Base-by-base conservation (phyloP, 2,888 invertebrate genomes). In the Zhuqinia jingwanae region DNA sequence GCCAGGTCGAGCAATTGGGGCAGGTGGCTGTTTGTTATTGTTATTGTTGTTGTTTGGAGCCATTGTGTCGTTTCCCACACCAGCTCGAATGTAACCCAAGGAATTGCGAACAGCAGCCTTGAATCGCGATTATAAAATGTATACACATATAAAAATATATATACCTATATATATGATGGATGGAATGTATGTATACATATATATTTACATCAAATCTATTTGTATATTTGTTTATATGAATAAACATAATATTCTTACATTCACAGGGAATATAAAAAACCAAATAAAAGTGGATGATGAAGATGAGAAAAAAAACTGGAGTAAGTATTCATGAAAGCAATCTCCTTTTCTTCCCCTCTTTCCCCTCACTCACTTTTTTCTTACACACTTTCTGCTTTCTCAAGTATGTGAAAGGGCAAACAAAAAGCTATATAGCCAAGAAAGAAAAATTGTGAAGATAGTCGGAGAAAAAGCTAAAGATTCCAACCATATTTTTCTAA, bases 1-100 rank as follows among this genome's bases (percentile, higher is more conserved):
- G 45, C 84, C 75, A 47, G 91, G 91, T 30, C 90, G 85, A 42
- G 91, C 89, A 63, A 90, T 90, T 27, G 91, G 90, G 50, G 89
- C 89, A 65, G 89, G 89, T 50, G 88, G 89, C 73, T 84, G 88
- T 58, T 90, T 90, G 30, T 88, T 75, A 15, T 90, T 90, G 30
- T 88, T 75, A 15, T 30, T 77, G 42, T 82, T 70, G 70, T 70
- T 70, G 47, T 70, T 70, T 70, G 79, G 82, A 87, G 90, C 63
- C n/a, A 87, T 53, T 82, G 80, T 68, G 92, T 96, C 96, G 77
- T 95, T 95, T 91, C 95, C 92, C 47, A 92, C 91, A 80, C 92
- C 96, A 86, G 97, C 97, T 77, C 98, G 95, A 73, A 99, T 97
- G 92, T 98, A 99, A 58, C 99, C 99, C 92, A 98, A 98, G 10